Conservation (phyloP, 2,888 invertebrate genomes). For the Pyralis farinalis region DNA sequence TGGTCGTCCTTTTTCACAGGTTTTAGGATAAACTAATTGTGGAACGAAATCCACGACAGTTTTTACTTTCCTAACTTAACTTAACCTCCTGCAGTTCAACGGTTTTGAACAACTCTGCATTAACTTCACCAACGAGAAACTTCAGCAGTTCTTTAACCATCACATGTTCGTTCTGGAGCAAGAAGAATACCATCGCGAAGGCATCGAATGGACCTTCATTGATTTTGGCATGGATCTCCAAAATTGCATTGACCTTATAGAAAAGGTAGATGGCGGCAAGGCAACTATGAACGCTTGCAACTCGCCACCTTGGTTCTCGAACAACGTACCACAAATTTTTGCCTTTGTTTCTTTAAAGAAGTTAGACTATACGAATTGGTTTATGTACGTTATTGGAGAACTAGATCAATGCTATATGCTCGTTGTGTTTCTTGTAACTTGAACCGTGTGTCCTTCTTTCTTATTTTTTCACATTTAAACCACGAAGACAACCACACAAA, state of each 20-base stretch:
- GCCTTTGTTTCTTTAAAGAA: constrained; percentile 3
- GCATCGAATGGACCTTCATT: constrained; percentile 97
- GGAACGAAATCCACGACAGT: constrained; percentile 69
- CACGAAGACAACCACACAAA: constrained; percentile 29
- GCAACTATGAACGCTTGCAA: constrained; percentile 75
- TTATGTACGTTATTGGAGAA: constrained; percentile 43
- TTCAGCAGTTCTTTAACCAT: constrained; percentile 99
- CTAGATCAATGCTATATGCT: constrained; percentile 60
- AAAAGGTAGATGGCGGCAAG: constrained; percentile 89
- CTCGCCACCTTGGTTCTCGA: constrained; percentile 62
- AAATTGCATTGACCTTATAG: constrained; percentile 97
- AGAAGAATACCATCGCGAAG: constrained; percentile 97
- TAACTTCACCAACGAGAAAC: constrained; percentile 98
- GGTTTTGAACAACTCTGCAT: constrained; percentile 99
- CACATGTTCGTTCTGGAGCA: constrained; percentile 99
- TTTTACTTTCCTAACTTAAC: constrained; percentile 52
- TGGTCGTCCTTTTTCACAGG: constrained; percentile 16
- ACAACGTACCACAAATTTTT: constrained; percentile 34
- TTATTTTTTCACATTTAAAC: constrained; percentile 29
- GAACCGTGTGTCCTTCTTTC: constrained; percentile 47
- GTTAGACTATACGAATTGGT: constrained; percentile 16
- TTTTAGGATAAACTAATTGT: constrained; percentile 34
- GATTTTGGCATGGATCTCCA: constrained; percentile 98
- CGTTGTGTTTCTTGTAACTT: constrained; percentile 52
- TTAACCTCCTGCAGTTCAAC: constrained; percentile 88